Base-by-base conservation (phyloP, 1,140 invertebrate genomes). In the Chironomus striatipennis region DNA sequence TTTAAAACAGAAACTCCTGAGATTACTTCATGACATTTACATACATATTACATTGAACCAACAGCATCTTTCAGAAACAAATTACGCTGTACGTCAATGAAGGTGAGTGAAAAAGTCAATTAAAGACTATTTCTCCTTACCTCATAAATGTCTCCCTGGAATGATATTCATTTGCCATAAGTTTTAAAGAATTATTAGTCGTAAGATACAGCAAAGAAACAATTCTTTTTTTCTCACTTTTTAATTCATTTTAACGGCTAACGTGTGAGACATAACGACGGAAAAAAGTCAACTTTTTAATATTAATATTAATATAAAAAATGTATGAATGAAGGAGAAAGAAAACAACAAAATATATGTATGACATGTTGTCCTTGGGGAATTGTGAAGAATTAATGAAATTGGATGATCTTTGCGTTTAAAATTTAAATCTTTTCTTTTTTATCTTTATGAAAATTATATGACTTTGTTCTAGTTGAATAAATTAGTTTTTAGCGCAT, bases 111-210 rank as follows among this genome's bases (percentile, higher is more conserved):
- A 57, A 57, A 57, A 57, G 47, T 57, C 47, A 57, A 57, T 57
- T 57, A 57, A 57, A 57, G 47, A 57, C 12, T 15, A 57, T 57
- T 57, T 57, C n/a, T 10, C 47, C n/a, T 10, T 57, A 57, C 47
- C 47, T 57, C 47, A 57, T 57, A 57, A 57, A 57, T 57, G 47
- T 57, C 12, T 57, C 47, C 47, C 47, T n/a, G n/a, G 47, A 57
- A n/a, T 57, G 47, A 57, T n/a, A 57, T 57, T 57, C 47, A 57
- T 57, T 57, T n/a, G 47, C 9, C 12, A 57, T 57, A 57, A 57
- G 47, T 57, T 57, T 57, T 57, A 12, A 57, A 57, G 47, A 57
- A 57, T 57, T 57, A 57, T 57, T 57, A 57, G 12, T 15, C 47
- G 15, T 57, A 57, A 57, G 47, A 57, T 5, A 15, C 12, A 34